phyloP scores from a whole-genome alignment of 1,140 invertebrate genomes.

The Eumaeus atala region DNA sequence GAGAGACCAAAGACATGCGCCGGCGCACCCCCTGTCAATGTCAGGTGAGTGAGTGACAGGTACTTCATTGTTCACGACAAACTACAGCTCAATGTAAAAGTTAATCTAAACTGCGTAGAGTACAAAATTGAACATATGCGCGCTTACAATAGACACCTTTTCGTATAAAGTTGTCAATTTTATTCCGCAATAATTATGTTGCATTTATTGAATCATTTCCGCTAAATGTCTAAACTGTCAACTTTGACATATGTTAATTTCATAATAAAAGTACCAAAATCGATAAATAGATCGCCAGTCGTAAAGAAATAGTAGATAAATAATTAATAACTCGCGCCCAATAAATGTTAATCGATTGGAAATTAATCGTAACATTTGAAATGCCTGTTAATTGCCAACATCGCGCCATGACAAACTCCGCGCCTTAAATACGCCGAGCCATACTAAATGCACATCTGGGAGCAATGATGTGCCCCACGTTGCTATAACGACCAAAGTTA shows the following conservation, averaged over 20 bases:
- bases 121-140: not conserved
- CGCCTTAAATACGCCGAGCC: slow-evolving; percentile 49
- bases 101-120: not conserved
- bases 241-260: not conserved
- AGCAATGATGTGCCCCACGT: slow-evolving; percentile 46
- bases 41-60: slow-evolving; percentile 28
- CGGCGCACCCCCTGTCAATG: slow-evolving; percentile 28
- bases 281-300: not conserved
- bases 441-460: slow-evolving; percentile 67
- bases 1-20: slow-evolving; percentile 15
- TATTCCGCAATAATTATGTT: not conserved
- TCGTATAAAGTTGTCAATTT: not conserved
- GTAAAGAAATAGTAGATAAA: too few relatives aligned
- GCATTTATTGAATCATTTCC: not conserved
- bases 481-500: slow-evolving; percentile 27
- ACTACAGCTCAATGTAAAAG: not conserved
- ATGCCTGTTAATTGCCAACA: slow-evolving; percentile 49
- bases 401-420: slow-evolving; percentile 41
- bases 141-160: not conserved
- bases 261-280: not conserved
- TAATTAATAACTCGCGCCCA: too few relatives aligned
- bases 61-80: slow-evolving; percentile 19
- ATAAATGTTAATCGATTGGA: slow-evolving; percentile 6
- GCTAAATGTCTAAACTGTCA: too few relatives aligned
- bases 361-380: slow-evolving; percentile 23